Evolutionary conservation across 1,140 invertebrate species (phyloP), one percentile per base, ranked within the genome.

Genomic region (Trachelipus rathkii): DNA sequence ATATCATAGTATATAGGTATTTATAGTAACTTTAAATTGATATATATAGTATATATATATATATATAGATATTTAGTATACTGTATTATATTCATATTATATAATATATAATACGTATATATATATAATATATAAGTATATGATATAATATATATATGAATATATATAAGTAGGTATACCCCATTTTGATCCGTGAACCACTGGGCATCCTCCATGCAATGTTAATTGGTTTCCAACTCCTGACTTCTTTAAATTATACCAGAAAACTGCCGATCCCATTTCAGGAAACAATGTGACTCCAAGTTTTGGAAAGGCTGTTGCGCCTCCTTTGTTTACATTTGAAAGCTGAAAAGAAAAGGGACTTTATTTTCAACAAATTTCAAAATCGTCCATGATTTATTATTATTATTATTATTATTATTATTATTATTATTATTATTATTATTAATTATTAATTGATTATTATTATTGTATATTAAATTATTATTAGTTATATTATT

Each of bases 231-330:
- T 60, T 23, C 19, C 46, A 0, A 43, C 11, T 21, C 72, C 72
- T 46, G 24, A 23, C 10, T 43, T 46, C 53, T 85, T 82, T 10
- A 88, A 77, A 81, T 88, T 88, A 81, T 84, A 87, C 87, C 87
- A 88, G 79, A 88, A 88, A 8, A 83, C 84, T n/a, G 85, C 86
- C 2, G 83, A 80, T 10, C 86, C 85, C 72, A 83, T 84, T 60
- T 82, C 69, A 0, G 85, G 85, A 82, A 82, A 83, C 8, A 86
- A 79, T 10, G 84, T 82, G 7, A 84, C 82, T 60, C 85, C 85
- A 21, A 84, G 81, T 21, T 82, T 71, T 11, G 86, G 85, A 76
- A 87, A 87, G 10, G 85, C 86, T 5, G 86, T 87, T 2, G 85
- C 85, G 8, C 86, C 86, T 23, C 86, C 86, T 23, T 76, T 77